Evolutionary conservation across 2,113 vertebrate genomes (phyloP), one percentile per base, ranked within the genome.

Genomic region (Entosphenus tridentatus): DNA sequence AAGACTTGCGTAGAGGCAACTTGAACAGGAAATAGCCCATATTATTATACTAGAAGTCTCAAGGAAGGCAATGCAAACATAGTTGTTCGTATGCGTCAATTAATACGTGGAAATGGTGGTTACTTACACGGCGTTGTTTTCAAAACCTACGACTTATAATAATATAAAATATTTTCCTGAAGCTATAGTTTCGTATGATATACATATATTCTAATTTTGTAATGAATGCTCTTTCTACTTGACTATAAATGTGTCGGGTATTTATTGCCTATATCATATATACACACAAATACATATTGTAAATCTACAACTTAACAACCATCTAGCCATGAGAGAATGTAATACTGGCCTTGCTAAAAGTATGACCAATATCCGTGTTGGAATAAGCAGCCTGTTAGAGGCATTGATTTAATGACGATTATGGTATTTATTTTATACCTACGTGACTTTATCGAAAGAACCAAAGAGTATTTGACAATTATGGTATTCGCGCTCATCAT

Each of bases 11-110:
- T 62, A 62, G 39, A 39, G 18, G 58, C 18, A 62, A 62, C 13
- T 62, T 62, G 58, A 62, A 62, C 58, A 62, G 58, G 58, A 62
- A 3, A 62, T 62, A 62, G 58, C 13, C 58, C 58, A 18, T 62
- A 39, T 39, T 21, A 62, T 62, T 8, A 7, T 18, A 62, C 58
- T 62, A 8, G 18, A 62, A 62, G 18, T 18, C 58, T 62, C 13
- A 62, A 62, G 13, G 58, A 62, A 62, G 18, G 13, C 58, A 8
- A 62, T 8, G 58, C 58, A 62, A 62, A 62, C 58, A 18, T 8
- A 62, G 58, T 62, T 62, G 58, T 62, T 62, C 18, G 58, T 62
- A 18, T 62, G 18, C 8, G 18, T 62, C 58, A 62, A 62, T 62
- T 14, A 13, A 62, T 62, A 62, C 58, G 2, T 62, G 58, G 16